These are phyloP conservation scores for Aptenodytes patagonicus DNA, from an alignment of 2,113 vertebrate species.

Conservation along the genomic window DNA sequence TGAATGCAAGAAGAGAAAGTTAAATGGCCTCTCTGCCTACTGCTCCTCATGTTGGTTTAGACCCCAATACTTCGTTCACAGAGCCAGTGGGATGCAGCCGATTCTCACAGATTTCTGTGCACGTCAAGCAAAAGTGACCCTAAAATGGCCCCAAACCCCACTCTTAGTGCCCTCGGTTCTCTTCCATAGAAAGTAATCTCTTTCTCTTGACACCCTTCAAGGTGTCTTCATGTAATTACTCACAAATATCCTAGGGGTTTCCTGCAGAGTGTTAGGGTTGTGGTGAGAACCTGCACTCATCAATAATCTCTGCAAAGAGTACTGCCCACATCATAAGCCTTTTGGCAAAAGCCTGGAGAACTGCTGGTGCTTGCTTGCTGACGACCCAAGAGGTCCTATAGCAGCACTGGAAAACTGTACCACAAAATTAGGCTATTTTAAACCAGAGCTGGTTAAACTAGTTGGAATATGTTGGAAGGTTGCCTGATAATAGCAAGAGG, in stretches of 20 bases:
- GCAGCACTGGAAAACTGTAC: background rate
- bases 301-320: background rate
- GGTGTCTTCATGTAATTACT: background rate
- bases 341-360: background rate
- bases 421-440: background rate
- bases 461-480: background rate
- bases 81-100: background rate
- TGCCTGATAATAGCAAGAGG: background rate
- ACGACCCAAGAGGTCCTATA: background rate
- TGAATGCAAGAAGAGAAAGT: background rate
- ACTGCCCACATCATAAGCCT: background rate
- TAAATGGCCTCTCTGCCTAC: background rate
- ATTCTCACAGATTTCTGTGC: background rate
- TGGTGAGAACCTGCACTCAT: background rate
- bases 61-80: background rate
- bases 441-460: background rate
- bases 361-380: background rate
- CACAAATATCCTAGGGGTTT: background rate
- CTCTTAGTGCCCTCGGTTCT: background rate
- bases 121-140: background rate
- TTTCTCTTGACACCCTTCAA: background rate
- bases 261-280: background rate
- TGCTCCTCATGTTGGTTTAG: background rate
- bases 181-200: background rate
- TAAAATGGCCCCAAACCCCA: background rate